These are phyloP conservation scores for Hypocryptadius cinnamomeus DNA, from an alignment of 2,113 vertebrate genomes.

Conservation along the genomic window DNA sequence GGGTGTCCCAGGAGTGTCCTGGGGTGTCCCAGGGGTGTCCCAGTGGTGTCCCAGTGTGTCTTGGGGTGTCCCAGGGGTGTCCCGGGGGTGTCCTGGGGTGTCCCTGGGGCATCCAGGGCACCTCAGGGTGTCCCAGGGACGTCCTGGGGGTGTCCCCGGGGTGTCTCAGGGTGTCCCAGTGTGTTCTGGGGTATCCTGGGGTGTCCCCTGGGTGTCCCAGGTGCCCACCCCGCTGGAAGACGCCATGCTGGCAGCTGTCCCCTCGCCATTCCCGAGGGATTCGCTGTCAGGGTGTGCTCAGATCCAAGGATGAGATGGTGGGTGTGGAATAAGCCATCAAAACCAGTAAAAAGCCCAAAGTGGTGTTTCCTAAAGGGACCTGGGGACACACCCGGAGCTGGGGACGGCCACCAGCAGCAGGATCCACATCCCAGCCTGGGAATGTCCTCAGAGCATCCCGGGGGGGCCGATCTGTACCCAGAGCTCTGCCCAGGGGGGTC, in stretches of 20 bases:
- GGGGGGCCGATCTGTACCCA: background rate
- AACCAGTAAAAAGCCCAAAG: accelerated
- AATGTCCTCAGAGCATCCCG: background rate
- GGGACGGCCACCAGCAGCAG: background rate
- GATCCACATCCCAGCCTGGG: accelerated
- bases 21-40: background rate
- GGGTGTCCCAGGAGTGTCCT: background rate
- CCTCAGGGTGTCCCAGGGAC: background rate
- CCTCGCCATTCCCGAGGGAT: background rate
- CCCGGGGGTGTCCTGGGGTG: background rate
- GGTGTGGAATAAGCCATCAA: background rate
- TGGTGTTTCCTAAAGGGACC: background rate
- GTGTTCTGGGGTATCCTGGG: no score
- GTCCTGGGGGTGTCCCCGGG: background rate
- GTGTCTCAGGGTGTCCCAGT: background rate
- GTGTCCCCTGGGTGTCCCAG: background rate
- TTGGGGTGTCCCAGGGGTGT: background rate
- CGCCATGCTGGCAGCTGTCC: background rate
- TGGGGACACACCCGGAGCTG: accelerated
- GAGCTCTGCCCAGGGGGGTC: background rate
- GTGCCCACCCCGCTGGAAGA: background rate
- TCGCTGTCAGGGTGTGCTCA: background rate
- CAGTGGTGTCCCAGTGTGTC: background rate
- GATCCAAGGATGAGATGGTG: accelerated
- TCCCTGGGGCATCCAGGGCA: no score